Evolutionary conservation across 2,888 invertebrate species (phyloP), one percentile per base, ranked within the genome.

Genomic region (Pandemis cinnamomeana): DNA sequence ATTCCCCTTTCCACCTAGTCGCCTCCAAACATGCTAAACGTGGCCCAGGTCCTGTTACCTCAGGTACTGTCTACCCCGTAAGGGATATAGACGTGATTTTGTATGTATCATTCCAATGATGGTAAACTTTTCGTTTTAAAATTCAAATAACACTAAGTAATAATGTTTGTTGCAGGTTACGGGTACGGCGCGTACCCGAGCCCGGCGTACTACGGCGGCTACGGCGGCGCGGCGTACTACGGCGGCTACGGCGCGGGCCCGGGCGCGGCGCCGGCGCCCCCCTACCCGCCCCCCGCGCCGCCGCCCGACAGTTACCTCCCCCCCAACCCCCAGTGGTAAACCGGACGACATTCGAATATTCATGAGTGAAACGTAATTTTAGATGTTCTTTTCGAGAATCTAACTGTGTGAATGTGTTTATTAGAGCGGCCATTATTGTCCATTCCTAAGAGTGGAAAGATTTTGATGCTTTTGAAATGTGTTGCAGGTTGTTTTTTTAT

Each of bases 151-250:
- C 20, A 8, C 11, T 6, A 53, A 7, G 0, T n/a, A 46, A 36
- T 4, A 64, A 48, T 58, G 5, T 5, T 55, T 46, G 27, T 44
- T 67, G 6, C 82, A 93, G 94, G 92, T 77, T 94, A 93, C 80
- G 89, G 91, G 1, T 94, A 92, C 79, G 90, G 91, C 11, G 89
- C 86, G 69, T 93, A 91, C 78, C 88, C 91, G 6, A 92, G 90
- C 80, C 90, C 94, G 48, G 89, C 95, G 55, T 95, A 95, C 81
- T 95, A 95, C 86, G 95, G 94, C 36, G 95, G 93, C 63, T 95
- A 95, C 85, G 93, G 94, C 13, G 91, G 91, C 78, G 87, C 94
- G 69, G 86, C 92, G 73, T 95, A 95, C 81, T 95, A 95, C 88
- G 27, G 91, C 88, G 20, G 27, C 27, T 94, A 94, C 82, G 89